phyloP scores from a whole-genome alignment of 2,113 vertebrate genomes.

The Macquaria australasica region DNA sequence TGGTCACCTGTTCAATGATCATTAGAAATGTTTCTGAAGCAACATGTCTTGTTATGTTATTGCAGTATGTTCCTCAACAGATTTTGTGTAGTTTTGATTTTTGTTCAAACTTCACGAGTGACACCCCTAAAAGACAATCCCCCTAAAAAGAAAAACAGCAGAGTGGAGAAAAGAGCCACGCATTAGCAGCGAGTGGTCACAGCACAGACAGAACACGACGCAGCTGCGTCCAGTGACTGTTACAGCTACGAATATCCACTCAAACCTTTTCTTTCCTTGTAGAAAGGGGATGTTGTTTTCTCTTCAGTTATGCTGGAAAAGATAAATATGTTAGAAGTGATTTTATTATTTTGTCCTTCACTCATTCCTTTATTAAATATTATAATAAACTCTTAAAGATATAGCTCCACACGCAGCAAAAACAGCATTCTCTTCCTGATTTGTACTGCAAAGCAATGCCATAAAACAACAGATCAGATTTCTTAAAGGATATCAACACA shows the following conservation, averaged over 20 bases:
- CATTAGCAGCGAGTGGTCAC: background rate
- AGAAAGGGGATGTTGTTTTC: background rate
- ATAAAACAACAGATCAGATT: no score
- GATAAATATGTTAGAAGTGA: background rate
- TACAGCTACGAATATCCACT: background rate
- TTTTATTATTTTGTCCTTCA: background rate
- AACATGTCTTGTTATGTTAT: no score
- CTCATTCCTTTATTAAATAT: background rate
- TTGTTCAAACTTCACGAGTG: background rate
- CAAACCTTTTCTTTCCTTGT: background rate
- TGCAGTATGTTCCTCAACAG: background rate
- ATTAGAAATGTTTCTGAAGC: background rate
- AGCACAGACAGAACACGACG: background rate
- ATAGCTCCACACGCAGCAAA: background rate
- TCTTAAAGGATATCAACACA: background rate
- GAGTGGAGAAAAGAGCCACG: background rate
- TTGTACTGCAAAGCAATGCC: background rate
- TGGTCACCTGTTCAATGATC: background rate
- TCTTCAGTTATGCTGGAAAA: no score
- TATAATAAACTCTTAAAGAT: background rate
- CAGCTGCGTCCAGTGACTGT: constrained; percentile 3
- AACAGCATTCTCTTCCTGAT: background rate
- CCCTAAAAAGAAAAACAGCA: background rate
- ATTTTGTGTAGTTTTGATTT: background rate
- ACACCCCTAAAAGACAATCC: background rate